Evolutionary conservation across 2,888 invertebrate species (phyloP).

Genomic region (Drosophila pegasa): DNA sequence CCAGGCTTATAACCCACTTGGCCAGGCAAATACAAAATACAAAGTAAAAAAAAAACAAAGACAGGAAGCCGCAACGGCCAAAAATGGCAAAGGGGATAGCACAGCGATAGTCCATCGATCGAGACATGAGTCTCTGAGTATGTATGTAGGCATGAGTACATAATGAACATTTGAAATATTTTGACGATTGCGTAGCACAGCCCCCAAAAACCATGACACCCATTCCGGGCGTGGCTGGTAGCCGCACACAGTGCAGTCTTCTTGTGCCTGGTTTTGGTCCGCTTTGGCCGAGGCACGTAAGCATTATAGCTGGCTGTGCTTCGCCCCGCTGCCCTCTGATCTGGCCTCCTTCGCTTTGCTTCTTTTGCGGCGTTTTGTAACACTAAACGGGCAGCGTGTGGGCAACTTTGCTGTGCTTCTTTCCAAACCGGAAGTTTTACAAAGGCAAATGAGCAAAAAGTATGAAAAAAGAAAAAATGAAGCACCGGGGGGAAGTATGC

Average conservation of each 20-base stretch:
- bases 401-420: slow-evolving; percentile 61
- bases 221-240: slow-evolving; percentile 9
- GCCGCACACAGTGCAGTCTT: slow-evolving; percentile 4
- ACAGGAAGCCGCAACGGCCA: slow-evolving; percentile 61
- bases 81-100: slow-evolving; percentile 55
- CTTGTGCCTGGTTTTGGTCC: slow-evolving; percentile 12
- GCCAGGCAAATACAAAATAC: slow-evolving; percentile 19
- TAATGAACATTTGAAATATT: slow-evolving; percentile 62
- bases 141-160: background rate
- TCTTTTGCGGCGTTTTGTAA: slow-evolving; percentile 56
- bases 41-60: slow-evolving; percentile 16
- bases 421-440: slow-evolving; percentile 76
- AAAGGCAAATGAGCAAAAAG: slow-evolving; percentile 77
- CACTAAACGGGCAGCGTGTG: slow-evolving; percentile 72
- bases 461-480: slow-evolving; percentile 45
- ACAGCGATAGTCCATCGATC: slow-evolving; percentile 32
- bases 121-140: slow-evolving; percentile 7
- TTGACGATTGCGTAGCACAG: slow-evolving; percentile 69
- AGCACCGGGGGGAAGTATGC: slow-evolving; percentile 39
- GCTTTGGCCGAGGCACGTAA: slow-evolving; percentile 68
- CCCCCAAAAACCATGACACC: slow-evolving; percentile 10
- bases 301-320: slow-evolving; percentile 38
- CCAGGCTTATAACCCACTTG: slow-evolving; percentile 43
- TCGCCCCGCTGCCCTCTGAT: slow-evolving; percentile 7
- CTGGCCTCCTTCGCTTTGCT: slow-evolving; percentile 1